Evolutionary conservation across 2,113 vertebrate species (phyloP).

Genomic region (Chionis minor): DNA sequence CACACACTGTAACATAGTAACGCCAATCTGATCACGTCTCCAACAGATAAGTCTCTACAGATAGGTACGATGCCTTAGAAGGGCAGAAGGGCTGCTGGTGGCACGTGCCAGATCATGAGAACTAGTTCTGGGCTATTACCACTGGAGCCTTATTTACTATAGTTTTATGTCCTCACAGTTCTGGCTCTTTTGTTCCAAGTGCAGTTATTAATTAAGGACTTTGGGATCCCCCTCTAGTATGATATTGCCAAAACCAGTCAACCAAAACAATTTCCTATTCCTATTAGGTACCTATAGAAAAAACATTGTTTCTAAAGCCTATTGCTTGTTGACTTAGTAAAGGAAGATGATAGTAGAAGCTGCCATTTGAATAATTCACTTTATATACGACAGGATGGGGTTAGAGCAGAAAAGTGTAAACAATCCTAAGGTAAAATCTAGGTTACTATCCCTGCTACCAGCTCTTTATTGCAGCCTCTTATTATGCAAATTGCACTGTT

Average conservation of each 20-base stretch:
- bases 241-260: neutral
- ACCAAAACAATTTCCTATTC: neutral
- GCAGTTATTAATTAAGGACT: neutral
- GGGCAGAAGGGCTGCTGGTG: neutral
- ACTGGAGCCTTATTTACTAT: neutral
- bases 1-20: neutral
- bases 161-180: neutral
- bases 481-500: slow-evolving; percentile 48
- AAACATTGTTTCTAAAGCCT: neutral
- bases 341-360: neutral
- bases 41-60: neutral
- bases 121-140: neutral
- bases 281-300: neutral
- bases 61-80: neutral
- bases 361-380: slow-evolving; percentile 4
- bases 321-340: neutral
- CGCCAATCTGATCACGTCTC: neutral
- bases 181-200: neutral
- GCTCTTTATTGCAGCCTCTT: slow-evolving; percentile 12
- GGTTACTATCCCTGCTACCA: slow-evolving; percentile 13
- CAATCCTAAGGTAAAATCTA: slow-evolving; percentile 37
- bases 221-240: neutral
- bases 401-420: slow-evolving; percentile 11
- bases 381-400: neutral
- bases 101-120: neutral